Percentiles rank a stretch among this genome's conserved stretches.
Conservation (phyloP, 2,888 invertebrate genomes). For the Deroplatys truncata region DNA sequence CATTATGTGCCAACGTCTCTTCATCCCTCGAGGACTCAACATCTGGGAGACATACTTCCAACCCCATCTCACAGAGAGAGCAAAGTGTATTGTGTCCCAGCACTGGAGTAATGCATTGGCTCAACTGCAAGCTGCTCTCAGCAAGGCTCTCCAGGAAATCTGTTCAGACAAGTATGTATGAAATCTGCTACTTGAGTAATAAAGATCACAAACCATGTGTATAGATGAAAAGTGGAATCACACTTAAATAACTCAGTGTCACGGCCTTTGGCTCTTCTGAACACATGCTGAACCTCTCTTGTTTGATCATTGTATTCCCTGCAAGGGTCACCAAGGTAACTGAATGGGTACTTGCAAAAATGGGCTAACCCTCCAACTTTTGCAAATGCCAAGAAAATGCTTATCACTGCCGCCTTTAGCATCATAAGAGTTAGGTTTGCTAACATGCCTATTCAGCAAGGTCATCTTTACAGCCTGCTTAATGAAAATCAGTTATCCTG, state of each 20-base stretch:
- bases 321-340: too few species aligned
- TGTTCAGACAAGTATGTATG: slow-evolving; percentile 5
- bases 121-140: slow-evolving; percentile 45
- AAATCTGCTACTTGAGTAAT: not conserved
- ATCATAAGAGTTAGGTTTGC: too few species aligned
- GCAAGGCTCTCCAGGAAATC: slow-evolving; percentile 24
- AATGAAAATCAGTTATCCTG: too few species aligned
- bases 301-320: too few species aligned
- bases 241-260: not conserved
- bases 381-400: too few species aligned
- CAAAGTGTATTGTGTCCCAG: slow-evolving; percentile 55
- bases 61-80: slow-evolving; percentile 65
- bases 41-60: slow-evolving; percentile 73
- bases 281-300: not conserved
- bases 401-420: too few species aligned
- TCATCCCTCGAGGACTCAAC: slow-evolving; percentile 54
- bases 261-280: not conserved
- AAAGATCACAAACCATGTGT: not conserved
- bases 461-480: too few species aligned
- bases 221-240: not conserved
- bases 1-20: slow-evolving; percentile 56
- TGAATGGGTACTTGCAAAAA: too few species aligned
- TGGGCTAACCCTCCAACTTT: too few species aligned
- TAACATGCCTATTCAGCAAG: too few species aligned
- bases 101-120: slow-evolving; percentile 44